Percentiles rank a stretch among this genome's conserved stretches.
Conservation (phyloP, 2,113 vertebrate genomes). For the Ictalurus punctatus region DNA sequence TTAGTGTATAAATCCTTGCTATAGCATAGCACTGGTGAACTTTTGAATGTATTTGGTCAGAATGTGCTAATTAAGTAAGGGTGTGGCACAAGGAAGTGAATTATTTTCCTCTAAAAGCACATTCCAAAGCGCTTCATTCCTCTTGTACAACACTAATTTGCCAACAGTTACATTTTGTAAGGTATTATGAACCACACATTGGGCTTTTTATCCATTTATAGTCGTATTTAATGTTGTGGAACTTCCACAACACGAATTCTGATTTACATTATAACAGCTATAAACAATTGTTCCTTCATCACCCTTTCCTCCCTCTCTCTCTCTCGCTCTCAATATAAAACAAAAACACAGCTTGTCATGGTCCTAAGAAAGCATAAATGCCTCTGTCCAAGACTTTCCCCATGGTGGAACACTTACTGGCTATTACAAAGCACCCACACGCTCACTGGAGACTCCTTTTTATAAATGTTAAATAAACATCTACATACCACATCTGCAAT, state of each 20-base stretch:
- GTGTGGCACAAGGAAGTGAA: too few relatives aligned
- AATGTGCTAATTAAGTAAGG: background rate
- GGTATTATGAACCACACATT: background rate
- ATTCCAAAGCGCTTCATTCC: background rate
- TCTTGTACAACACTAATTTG: too few relatives aligned
- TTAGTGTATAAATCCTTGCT: background rate
- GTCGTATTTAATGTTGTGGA: background rate
- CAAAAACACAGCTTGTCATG: background rate
- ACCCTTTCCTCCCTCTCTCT: too few relatives aligned
- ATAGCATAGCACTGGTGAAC: background rate
- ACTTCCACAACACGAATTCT: background rate
- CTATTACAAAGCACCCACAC: background rate
- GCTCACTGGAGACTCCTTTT: background rate
- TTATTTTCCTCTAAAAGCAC: background rate
- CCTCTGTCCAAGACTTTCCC: background rate
- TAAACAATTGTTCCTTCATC: background rate
- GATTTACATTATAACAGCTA: background rate
- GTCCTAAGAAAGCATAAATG: too few relatives aligned
- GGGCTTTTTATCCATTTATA: background rate
- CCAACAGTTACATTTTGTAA: background rate
- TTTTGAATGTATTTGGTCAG: background rate
- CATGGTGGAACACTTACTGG: background rate
- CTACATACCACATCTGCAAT: background rate
- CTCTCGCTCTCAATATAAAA: background rate
- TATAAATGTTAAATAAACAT: too few relatives aligned